These are phyloP conservation scores for Drosophila conformis DNA, from an alignment of 2,888 invertebrate genomes.

Conservation along the genomic window DNA sequence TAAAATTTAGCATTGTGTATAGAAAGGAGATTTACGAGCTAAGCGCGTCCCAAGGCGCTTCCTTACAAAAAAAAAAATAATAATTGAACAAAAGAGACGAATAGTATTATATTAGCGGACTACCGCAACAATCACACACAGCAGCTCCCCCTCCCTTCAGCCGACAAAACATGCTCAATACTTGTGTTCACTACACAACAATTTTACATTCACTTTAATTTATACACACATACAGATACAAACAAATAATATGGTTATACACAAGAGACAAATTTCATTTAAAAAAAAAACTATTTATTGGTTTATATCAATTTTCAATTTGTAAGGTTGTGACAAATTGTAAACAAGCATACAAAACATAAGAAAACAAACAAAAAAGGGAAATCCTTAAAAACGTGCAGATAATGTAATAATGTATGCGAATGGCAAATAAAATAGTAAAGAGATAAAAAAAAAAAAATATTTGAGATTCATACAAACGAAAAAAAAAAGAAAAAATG, in stretches of 20 bases:
- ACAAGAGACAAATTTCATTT: constrained; percentile 58
- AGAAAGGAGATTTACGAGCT: constrained; percentile 53
- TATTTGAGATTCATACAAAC: constrained; percentile 75
- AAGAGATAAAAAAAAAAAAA: constrained; percentile 57
- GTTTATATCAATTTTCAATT: constrained; percentile 84
- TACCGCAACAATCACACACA: constrained; percentile 46
- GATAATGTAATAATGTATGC: constrained; percentile 77
- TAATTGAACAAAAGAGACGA: constrained; percentile 52
- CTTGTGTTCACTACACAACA: constrained; percentile 18
- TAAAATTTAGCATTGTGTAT: constrained; percentile 79
- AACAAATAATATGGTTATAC: constrained; percentile 39
- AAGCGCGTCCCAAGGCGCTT: constrained; percentile 60
- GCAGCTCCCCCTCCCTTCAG: constrained; percentile 25
- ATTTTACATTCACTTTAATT: constrained; percentile 29
- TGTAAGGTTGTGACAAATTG: constrained; percentile 85
- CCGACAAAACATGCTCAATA: constrained; percentile 37
- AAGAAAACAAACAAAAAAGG: constrained; percentile 56
- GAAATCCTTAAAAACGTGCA: constrained; percentile 68
- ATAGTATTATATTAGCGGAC: constrained; percentile 67
- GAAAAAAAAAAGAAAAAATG: constrained; percentile 64
- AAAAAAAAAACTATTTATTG: constrained; percentile 65
- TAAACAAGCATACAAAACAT: constrained; percentile 83
- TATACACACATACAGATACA: constrained; percentile 27
- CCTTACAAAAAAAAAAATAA: constrained; percentile 76
- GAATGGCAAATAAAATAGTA: constrained; percentile 71